phyloP scores from a whole-genome alignment of 1,140 invertebrate genomes.

The Cyclina sinensis region DNA sequence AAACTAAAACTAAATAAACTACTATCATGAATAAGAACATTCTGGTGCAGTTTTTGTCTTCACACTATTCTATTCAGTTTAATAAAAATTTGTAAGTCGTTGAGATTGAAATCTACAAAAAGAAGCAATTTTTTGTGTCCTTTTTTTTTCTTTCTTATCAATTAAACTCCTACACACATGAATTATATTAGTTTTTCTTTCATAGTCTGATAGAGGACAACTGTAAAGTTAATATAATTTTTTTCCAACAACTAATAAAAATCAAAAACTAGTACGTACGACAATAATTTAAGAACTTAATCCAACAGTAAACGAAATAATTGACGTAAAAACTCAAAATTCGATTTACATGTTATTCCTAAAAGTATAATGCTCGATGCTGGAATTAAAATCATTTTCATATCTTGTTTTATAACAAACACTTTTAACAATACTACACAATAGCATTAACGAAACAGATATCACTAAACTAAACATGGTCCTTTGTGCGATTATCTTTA shows the following conservation, averaged over 20 bases:
- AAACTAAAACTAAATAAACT: too few relatives aligned
- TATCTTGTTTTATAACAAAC: slow-evolving; percentile 70
- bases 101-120: too few relatives aligned
- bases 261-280: slow-evolving; percentile 23
- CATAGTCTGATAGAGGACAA: too few relatives aligned
- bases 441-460: slow-evolving; percentile 68
- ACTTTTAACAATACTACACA: slow-evolving; percentile 67
- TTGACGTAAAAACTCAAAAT: slow-evolving; percentile 58
- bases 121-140: too few relatives aligned
- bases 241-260: not conserved
- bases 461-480: slow-evolving; percentile 65
- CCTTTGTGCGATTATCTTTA: slow-evolving; percentile 68
- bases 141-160: too few relatives aligned
- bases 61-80: too few relatives aligned
- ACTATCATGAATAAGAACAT: too few relatives aligned
- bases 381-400: slow-evolving; percentile 66
- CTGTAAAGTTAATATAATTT: not conserved
- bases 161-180: too few relatives aligned
- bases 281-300: not conserved
- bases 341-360: slow-evolving; percentile 43
- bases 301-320: slow-evolving; percentile 30
- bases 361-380: slow-evolving; percentile 7
- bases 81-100: too few relatives aligned
- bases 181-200: too few relatives aligned
- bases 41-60: too few relatives aligned